Evolutionary conservation across 2,113 vertebrate species (phyloP).

Genomic region (Eira barbara): DNA sequence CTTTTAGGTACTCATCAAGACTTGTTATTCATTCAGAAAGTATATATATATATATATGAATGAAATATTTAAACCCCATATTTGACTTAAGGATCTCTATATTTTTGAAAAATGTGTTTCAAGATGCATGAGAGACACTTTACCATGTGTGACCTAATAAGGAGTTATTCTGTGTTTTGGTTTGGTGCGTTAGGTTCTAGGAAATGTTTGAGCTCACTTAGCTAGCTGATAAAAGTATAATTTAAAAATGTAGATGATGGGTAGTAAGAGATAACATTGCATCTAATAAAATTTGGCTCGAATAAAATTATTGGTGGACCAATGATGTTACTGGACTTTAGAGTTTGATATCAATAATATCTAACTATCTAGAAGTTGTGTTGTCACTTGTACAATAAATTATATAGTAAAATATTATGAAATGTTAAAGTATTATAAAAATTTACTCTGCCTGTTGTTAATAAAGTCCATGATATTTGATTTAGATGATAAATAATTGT

Average conservation of each 20-base stretch:
- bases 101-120: neutral
- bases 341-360: neutral
- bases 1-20: neutral
- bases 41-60: neutral
- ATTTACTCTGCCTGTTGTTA: neutral
- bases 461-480: slow-evolving; percentile 20
- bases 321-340: neutral
- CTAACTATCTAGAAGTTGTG: neutral
- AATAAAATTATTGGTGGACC: neutral
- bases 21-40: neutral
- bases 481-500: slow-evolving; percentile 58
- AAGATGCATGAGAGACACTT: neutral
- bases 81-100: neutral
- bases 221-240: neutral
- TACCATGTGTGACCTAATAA: neutral
- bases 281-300: neutral
- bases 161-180: neutral
- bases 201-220: neutral
- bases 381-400: neutral
- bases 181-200: neutral
- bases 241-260: neutral
- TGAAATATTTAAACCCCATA: neutral
- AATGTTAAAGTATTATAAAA: slow-evolving; percentile 18
- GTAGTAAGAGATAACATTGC: neutral
- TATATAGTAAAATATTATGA: neutral